Base-by-base conservation (phyloP, 2,888 invertebrate genomes). In the Ormyrus nitidulus region DNA sequence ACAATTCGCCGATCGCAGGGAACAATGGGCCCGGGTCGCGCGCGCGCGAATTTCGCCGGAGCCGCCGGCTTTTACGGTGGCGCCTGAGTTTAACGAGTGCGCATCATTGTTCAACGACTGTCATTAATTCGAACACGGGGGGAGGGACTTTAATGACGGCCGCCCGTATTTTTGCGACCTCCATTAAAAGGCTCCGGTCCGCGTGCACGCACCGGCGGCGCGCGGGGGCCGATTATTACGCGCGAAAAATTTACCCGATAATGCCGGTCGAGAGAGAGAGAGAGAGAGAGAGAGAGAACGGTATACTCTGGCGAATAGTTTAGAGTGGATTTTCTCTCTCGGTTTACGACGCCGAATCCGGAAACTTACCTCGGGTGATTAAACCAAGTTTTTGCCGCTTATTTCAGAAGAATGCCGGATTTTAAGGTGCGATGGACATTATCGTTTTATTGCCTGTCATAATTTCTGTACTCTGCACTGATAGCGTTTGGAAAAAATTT, bases 51-150 rank as follows among this genome's bases (percentile, higher is more conserved):
- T 70, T 70, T 77, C 58, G 34, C 44, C 44, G 0, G 48, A 44
- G 49, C 6, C 10, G 56, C 11, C 19, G 11, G 54, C 54, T 74
- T 79, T 79, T 58, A 75, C 53, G 61, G n/a, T 53, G 53, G 65
- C 75, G 62, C 61, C 49, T 62, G 58, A 46, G 34, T 77, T 81
- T 81, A 81, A 77, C 77, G 80, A 77, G 73, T 59, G 81, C 72
- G 61, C 74, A 75, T 78, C 75, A 75, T 78, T 78, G 64, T 71
- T 76, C 72, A 69, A 72, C 73, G 78, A 78, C 64, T 72, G 71
- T 78, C 78, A 76, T 82, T 82, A 76, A 80, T 78, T 76, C 56
- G 65, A 65, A 66, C 58, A 68, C 10, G 68, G 34, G 34, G 2
- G 34, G 34, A 1, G 34, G 2, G 54, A 34, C 54, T 79, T 74